phyloP scores from a whole-genome alignment of 1,140 invertebrate species.

The Thaumatotibia leucotreta region DNA sequence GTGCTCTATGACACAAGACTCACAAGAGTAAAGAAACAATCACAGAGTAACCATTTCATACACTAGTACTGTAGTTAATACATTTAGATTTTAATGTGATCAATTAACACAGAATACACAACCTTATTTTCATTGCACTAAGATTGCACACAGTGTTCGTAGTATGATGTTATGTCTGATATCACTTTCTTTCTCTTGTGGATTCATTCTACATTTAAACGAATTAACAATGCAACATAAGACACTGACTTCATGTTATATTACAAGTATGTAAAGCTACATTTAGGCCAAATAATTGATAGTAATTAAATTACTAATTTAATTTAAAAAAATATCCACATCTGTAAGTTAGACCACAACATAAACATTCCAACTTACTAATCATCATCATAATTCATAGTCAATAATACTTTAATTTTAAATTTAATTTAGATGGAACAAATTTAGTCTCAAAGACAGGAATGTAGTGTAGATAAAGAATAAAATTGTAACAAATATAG shows the following conservation, averaged over 20 bases:
- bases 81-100: no score
- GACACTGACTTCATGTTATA: background rate
- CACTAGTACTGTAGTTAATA: no score
- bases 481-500: background rate
- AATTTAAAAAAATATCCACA: background rate
- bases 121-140: no score
- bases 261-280: background rate
- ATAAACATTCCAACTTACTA: background rate
- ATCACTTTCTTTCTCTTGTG: background rate
- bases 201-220: background rate
- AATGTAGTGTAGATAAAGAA: background rate
- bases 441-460: background rate
- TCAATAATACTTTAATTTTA: background rate
- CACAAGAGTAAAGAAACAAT: background rate
- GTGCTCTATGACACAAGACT: background rate
- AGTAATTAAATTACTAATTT: background rate
- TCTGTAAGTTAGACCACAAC: background rate
- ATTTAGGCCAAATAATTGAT: slow-evolving; percentile 5
- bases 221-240: slow-evolving; percentile 6
- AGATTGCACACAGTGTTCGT: no score
- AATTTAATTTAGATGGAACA: background rate
- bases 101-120: no score
- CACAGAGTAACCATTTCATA: no score
- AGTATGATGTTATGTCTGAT: background rate
- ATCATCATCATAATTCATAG: background rate